Evolutionary conservation across 1,140 invertebrate species (phyloP), one percentile per base, ranked within the genome.

Genomic region (Ceratosolen solmsi): DNA sequence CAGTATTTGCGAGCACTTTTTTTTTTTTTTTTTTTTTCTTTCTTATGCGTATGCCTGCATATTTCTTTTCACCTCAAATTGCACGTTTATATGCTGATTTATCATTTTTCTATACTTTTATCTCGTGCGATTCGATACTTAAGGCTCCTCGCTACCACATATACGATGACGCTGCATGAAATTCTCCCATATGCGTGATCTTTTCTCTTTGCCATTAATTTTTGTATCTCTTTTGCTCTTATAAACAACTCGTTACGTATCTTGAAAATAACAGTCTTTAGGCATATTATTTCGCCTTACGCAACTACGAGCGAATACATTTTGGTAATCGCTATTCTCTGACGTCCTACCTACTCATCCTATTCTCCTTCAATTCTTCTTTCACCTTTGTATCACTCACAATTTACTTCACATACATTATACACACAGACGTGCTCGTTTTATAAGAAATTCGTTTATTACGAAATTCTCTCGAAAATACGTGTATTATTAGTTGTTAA

Each of bases 111-210:
- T 33, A 17, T 30, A 60, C 46, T 33, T 60, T 70, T 80, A 82
- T 84, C 79, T 65, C 77, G 36, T 54, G 76, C 51, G 68, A 73
- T 54, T 76, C 56, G 78, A 83, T 79, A 77, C 74, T 54, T 63
- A n/a, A 1, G 51, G 30, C 8, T 41, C 33, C n/a, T 20, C 25
- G 56, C 79, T 27, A n/a, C 25, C 46, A 25, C 15, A 13, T 25
- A 63, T 9, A 13, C n/a, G 63, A 65, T 74, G 70, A 56, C 60
- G 41, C 25, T 30, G 63, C 63, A 60, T 80, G 54, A 80, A 83
- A 72, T 82, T 58, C 79, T 77, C 82, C 60, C n/a, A 30, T 56
- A 36, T 75, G 22, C 70, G 54, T 63, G 22, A 2, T 27, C 25
- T 41, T 82, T 83, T 81, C 73, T 71, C 17, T n/a, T 41, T 77